Base-by-base conservation (phyloP, 1,140 invertebrate species). In the Drosophila orosa region DNA sequence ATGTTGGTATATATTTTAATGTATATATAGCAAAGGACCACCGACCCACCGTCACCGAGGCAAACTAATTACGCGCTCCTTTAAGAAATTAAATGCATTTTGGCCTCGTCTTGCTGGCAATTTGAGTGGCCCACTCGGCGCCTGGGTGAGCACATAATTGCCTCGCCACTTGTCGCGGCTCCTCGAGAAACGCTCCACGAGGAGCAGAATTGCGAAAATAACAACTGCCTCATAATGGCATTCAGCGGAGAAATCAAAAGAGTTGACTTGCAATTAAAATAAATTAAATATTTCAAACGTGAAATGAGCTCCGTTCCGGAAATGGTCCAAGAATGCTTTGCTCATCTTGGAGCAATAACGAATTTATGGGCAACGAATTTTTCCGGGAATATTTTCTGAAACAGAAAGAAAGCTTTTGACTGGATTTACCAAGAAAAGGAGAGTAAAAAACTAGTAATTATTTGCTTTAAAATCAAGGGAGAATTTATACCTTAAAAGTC, bases 31-130 rank as follows among this genome's bases (percentile, higher is more conserved):
- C 24, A 15, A 10, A 42, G 57, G 12, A 65, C 71, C 73, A 5
- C 39, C 40, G 15, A 66, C 57, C 77, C 42, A 56, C 47, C 44
- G 61, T 58, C 73, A 59, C 56, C 78, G 42, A 67, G 75, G 75
- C 71, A 69, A 86, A 86, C 83, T 87, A 87, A 87, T 87, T 87
- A 87, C 72, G 75, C 84, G 83, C 79, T 67, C 78, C 79, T 87
- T 89, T 80, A 80, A 83, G 83, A 87, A 87, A 87, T 87, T 83
- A 87, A 87, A 87, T 87, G 83, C 83, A 87, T 87, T 85, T 87
- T 63, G 83, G 79, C 67, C 75, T 74, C 78, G 82, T 54, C 78
- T 86, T 68, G 72, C 67, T 52, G 67, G 54, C 71, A 79, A 83
- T 76, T 87, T 39, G 67, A 79, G 84, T 83, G 72, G 62, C 45